Evolutionary conservation across 2,113 vertebrate species (phyloP).

Genomic region (Ancistrus triradiatus): DNA sequence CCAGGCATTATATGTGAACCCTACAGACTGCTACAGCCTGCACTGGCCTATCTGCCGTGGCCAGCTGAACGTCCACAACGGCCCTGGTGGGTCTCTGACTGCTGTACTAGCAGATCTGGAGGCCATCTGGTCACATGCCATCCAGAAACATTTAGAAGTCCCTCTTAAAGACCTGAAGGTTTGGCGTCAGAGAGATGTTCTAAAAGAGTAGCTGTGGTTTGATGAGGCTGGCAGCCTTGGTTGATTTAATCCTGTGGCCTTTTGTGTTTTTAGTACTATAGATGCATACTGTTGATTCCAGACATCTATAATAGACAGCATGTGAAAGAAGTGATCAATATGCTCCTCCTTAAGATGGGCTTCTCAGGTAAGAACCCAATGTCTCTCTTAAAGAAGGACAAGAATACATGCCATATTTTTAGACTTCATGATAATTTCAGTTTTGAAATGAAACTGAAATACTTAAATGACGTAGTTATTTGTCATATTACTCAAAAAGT

Average conservation of each 20-base stretch:
- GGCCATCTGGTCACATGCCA: constrained; percentile 87
- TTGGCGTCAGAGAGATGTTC: background rate
- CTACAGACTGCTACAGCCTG: constrained; percentile 83
- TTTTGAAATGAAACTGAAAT: no score
- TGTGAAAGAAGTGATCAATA: constrained; percentile 90
- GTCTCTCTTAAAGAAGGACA: no score
- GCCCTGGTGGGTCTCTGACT: constrained; percentile 86
- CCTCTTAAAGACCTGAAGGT: constrained; percentile 97
- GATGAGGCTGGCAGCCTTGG: background rate
- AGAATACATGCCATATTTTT: no score
- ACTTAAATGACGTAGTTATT: no score
- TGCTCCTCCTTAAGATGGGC: constrained; percentile 91
- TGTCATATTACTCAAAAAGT: no score
- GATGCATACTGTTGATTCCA: constrained; percentile 92
- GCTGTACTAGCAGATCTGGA: constrained; percentile 88
- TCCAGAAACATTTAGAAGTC: constrained; percentile 94
- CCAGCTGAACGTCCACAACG: constrained; percentile 83
- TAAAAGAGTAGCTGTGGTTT: background rate
- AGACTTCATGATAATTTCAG: no score
- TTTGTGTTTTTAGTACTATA: constrained; percentile 82
- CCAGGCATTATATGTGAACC: constrained; percentile 88
- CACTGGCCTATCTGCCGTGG: constrained; percentile 91
- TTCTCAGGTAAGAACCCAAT: constrained; percentile 83
- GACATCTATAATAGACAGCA: constrained; percentile 96
- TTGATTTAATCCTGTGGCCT: constrained; percentile 30